Conservation (phyloP, 2,113 vertebrate species). For the Psammodynastes pulverulentus region DNA sequence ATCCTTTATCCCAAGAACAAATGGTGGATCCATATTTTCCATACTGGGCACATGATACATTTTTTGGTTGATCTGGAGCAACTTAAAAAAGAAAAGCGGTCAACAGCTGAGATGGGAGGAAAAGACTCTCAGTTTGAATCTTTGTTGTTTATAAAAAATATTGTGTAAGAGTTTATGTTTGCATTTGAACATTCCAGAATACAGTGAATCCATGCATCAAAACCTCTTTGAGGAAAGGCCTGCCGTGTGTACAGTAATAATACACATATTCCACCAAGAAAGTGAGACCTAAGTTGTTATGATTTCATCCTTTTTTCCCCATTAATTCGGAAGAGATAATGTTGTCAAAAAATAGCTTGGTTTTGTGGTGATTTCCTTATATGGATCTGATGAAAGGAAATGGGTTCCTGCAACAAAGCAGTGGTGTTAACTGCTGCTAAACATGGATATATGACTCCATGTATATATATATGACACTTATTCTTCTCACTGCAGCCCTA, state of each 20-base stretch:
- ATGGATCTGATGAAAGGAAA: not conserved
- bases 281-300: not conserved
- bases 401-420: not conserved
- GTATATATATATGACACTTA: too few species aligned
- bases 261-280: not conserved
- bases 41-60: conserved; percentile 62
- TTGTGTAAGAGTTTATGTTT: not conserved
- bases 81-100: conserved; percentile 46
- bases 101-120: not conserved
- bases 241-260: not conserved
- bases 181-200: not conserved
- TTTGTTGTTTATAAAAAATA: not conserved
- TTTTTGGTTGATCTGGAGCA: conserved; percentile 67
- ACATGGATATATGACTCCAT: not conserved
- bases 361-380: not conserved
- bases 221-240: not conserved
- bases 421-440: not conserved
- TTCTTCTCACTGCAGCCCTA: not conserved
- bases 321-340: not conserved
- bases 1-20: conserved; percentile 69
- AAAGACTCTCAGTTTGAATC: not conserved
- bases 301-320: not conserved
- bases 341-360: not conserved
- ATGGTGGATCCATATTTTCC: conserved; percentile 45
- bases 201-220: not conserved